phyloP scores from a whole-genome alignment of 2,113 vertebrate species.

The Cyanocitta stelleri region DNA sequence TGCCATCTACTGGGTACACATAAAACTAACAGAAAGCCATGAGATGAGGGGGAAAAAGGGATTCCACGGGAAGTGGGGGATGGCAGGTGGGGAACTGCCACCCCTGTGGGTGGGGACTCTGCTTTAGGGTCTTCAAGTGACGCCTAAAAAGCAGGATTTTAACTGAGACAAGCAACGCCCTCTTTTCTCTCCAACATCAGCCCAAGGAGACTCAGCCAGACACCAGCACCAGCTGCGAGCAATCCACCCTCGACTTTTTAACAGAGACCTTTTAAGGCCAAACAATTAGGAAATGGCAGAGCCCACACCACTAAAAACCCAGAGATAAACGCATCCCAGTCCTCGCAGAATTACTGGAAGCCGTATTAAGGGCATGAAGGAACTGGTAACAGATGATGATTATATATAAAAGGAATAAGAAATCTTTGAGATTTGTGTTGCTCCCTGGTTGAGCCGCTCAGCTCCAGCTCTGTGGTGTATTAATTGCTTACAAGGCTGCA shows the following conservation, averaged over 20 bases:
- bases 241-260: neutral
- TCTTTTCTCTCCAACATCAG: neutral
- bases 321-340: neutral
- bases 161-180: accelerated
- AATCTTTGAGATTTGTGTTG: conserved; percentile 42
- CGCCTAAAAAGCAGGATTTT: accelerated
- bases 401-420: conserved; percentile 22
- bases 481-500: conserved; percentile 62
- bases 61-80: neutral
- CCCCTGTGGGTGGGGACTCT: neutral
- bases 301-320: neutral
- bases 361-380: neutral
- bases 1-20: conserved; percentile 50
- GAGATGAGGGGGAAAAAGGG: neutral
- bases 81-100: neutral
- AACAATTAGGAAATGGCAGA: conserved; percentile 9
- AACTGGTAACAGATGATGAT: conserved; percentile 39
- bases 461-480: conserved; percentile 14
- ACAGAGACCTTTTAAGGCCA: neutral
- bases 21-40: neutral
- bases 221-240: neutral
- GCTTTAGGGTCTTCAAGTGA: neutral
- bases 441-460: neutral
- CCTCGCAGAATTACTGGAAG: neutral
- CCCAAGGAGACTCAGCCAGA: neutral